A percentile compares a stretch with the other conserved stretches of the same genome.
Conservation (phyloP, 2,113 vertebrate species). For the Nicator chloris region DNA sequence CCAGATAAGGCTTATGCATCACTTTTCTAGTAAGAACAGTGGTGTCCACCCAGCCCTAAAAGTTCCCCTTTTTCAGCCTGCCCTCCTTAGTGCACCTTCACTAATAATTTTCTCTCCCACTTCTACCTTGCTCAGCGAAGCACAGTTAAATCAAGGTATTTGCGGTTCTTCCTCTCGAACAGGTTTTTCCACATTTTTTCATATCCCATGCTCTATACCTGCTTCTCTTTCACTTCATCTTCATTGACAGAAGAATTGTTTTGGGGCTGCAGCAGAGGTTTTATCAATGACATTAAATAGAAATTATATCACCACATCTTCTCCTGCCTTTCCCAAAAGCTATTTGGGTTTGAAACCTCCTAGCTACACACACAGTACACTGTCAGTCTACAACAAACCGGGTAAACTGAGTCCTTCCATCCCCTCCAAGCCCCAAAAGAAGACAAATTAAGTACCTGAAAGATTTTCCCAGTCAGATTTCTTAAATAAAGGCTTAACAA, state of each 20-base stretch:
- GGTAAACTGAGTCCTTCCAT: background rate
- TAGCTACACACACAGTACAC: background rate
- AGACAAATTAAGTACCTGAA: background rate
- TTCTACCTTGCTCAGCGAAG: background rate
- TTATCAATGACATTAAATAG: background rate
- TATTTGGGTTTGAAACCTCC: background rate
- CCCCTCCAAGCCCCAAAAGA: background rate
- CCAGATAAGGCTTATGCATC: background rate
- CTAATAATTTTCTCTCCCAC: background rate
- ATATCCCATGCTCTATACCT: background rate
- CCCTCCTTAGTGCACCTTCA: background rate
- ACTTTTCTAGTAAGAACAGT: background rate
- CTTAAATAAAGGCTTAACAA: background rate
- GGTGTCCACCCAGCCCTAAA: background rate
- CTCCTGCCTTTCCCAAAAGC: background rate
- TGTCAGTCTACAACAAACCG: background rate
- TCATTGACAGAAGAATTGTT: background rate
- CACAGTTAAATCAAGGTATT: background rate
- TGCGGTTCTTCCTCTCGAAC: background rate
- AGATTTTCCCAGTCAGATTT: background rate
- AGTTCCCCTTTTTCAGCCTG: background rate
- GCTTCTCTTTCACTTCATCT: background rate
- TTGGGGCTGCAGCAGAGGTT: background rate
- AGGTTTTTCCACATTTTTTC: slow-evolving; percentile 29
- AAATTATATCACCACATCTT: background rate